Base-by-base conservation (phyloP, 2,113 vertebrate genomes). In the Odobenus rosmarus region DNA sequence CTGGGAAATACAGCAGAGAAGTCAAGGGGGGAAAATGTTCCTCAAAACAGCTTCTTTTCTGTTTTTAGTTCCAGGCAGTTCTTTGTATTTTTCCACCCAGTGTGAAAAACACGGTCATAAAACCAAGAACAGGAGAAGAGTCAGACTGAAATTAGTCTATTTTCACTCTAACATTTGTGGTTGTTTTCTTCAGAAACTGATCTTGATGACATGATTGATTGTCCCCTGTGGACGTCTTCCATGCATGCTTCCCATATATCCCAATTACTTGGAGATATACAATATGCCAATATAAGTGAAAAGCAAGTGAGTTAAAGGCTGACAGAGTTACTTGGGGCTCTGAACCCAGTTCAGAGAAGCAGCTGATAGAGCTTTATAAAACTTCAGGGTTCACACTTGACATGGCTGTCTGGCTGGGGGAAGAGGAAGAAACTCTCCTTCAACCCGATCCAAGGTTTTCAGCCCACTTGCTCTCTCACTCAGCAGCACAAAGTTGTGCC, bases 71-170 rank as follows among this genome's bases (percentile, higher is more conserved):
- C 95, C 96, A 28, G 77, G 92, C 46, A 95, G 93, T 92, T 81
- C 89, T 95, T 16, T 80, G 84, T 96, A 79, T 91, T 74, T 97
- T 95, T 96, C 98, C 97, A 98, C 84, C 85, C 74, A 46, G 42
- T 94, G 95, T 92, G 89, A 95, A 88, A 97, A 85, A 88, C 92
- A 95, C 2, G 23, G 77, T 90, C 88, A 90, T 95, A 93, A 97
- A 98, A 97, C 88, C 83, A 94, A 87, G 90, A 94, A 90, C 42
- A 90, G 89, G 49, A 39, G 89, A 93, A 49, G 18, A 86, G 53
- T 89, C 93, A 46, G 92, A 62, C 76, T 85, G 92, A 96, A 84
- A 95, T 88, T 39, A 51, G 85, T 57, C 86, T 86, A 57, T 98
- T 96, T 97, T 86, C 91, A 18, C 24, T 90, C 36, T 67, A 84